A percentile compares a stretch with the other conserved stretches of the same genome.
Conservation (phyloP, 2,113 vertebrate species). For the Xerus inauris region DNA sequence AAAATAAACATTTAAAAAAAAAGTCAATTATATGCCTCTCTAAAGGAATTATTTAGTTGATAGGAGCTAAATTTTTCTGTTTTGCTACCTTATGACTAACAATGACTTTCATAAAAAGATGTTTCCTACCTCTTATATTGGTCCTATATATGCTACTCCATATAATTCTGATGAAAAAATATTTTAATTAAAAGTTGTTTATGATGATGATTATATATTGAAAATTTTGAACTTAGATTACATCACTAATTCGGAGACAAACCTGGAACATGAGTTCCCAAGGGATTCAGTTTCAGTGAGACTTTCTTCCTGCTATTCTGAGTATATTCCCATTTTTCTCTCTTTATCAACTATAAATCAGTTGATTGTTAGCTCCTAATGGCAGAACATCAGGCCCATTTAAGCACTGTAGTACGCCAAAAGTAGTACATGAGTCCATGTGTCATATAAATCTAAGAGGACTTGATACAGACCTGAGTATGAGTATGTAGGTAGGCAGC, state of each 20-base stretch:
- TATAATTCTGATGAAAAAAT: background rate
- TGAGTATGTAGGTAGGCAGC: background rate
- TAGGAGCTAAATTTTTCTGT: background rate
- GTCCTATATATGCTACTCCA: background rate
- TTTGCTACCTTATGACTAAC: background rate
- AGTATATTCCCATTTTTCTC: conserved; percentile 20
- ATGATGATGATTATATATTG: background rate
- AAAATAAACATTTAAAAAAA: too few relatives aligned
- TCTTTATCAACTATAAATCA: background rate
- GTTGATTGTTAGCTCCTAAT: background rate
- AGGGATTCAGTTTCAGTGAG: background rate
- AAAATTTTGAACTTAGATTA: background rate
- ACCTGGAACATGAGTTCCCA: background rate
- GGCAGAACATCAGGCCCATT: conserved; percentile 13
- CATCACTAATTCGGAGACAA: background rate
- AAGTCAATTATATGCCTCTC: background rate
- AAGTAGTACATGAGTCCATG: background rate
- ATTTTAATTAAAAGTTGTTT: background rate
- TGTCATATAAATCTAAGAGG: background rate
- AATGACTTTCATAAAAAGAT: conserved; percentile 2
- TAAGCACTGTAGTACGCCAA: background rate
- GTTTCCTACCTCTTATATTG: background rate
- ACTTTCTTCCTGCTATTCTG: background rate
- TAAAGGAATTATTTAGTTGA: background rate
- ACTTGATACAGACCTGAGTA: background rate